Evolutionary conservation across 92 coral and sea anemone genomes (phyloP).

Genomic region (Chrysogorgia sp.): DNA sequence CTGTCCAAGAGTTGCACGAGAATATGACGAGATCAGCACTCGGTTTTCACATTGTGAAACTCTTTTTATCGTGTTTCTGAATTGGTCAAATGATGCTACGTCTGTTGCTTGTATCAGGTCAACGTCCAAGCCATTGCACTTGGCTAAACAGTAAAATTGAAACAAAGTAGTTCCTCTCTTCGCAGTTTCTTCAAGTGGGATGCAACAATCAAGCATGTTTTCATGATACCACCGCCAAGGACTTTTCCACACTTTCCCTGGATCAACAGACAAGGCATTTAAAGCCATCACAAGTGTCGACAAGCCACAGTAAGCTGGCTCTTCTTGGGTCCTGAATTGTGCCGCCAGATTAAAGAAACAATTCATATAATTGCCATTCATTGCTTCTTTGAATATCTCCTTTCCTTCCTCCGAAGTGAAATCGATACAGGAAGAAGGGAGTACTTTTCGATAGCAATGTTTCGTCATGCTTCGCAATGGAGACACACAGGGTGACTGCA

Average conservation of each 20-base stretch:
- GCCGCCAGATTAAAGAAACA: constrained; percentile 78
- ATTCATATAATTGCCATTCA: constrained; percentile 64
- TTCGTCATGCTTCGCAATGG: no score
- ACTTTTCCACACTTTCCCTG: constrained; percentile 84
- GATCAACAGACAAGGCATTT: constrained; percentile 85
- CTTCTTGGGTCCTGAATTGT: constrained; percentile 80
- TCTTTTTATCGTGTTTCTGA: constrained; percentile 49
- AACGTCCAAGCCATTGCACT: constrained; percentile 82
- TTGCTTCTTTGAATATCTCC: constrained; percentile 71
- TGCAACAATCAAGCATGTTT: constrained; percentile 81
- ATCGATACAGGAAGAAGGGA: constrained; percentile 72
- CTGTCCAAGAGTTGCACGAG: constrained; percentile 69
- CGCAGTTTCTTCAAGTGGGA: constrained; percentile 75
- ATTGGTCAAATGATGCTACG: constrained; percentile 34
- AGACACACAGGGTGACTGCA: no score
- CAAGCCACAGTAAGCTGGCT: constrained; percentile 91
- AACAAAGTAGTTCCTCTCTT: constrained; percentile 76
- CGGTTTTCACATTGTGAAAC: constrained; percentile 16
- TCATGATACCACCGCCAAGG: constrained; percentile 97
- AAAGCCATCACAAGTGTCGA: constrained; percentile 82
- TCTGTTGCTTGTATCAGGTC: constrained; percentile 66
- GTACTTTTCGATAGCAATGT: constrained; percentile 67
- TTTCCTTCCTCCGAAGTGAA: constrained; percentile 81
- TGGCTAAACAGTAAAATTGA: constrained; percentile 79
- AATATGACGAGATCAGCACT: constrained; percentile 54